A percentile compares a stretch with the other conserved stretches of the same genome.
phyloP scores from a whole-genome alignment of 30 jellyfish, hydroid and myxozoan genomes.

The Hydractinia echinata region DNA sequence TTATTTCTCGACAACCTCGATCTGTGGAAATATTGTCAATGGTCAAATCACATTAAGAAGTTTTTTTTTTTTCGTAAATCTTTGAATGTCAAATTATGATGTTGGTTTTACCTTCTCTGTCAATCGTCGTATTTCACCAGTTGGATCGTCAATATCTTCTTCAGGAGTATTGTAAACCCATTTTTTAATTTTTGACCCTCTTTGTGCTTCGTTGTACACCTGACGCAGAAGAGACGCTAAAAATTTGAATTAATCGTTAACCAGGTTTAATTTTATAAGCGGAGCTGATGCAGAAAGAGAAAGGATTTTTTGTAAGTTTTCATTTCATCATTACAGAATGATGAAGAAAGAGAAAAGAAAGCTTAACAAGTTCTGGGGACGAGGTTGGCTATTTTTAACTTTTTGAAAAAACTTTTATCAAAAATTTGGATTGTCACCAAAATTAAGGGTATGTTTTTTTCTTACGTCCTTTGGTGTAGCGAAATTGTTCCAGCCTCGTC shows the following conservation, averaged over 20 bases:
- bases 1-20: background rate
- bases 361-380: no score
- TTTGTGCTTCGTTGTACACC: slow-evolving; percentile 45
- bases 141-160: slow-evolving; percentile 85
- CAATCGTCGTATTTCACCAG: slow-evolving; percentile 75
- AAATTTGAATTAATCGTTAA: background rate
- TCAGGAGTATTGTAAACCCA: slow-evolving; percentile 74
- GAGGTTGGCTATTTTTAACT: no score
- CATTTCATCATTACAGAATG: no score
- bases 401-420: no score
- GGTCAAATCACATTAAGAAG: no score
- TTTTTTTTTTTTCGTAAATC: no score
- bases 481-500: slow-evolving; percentile 48
- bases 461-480: slow-evolving; percentile 73
- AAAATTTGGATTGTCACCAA: no score
- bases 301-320: no score
- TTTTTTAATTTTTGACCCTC: slow-evolving; percentile 42
- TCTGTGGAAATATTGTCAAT: no score
- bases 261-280: background rate
- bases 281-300: background rate
- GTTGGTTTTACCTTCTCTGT: slow-evolving; percentile 26
- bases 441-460: background rate
- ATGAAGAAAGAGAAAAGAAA: no score
- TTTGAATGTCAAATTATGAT: no score
- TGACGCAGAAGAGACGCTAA: slow-evolving; percentile 58